Conservation (phyloP, 2,888 invertebrate genomes). For the Drosophila meridionalis region DNA sequence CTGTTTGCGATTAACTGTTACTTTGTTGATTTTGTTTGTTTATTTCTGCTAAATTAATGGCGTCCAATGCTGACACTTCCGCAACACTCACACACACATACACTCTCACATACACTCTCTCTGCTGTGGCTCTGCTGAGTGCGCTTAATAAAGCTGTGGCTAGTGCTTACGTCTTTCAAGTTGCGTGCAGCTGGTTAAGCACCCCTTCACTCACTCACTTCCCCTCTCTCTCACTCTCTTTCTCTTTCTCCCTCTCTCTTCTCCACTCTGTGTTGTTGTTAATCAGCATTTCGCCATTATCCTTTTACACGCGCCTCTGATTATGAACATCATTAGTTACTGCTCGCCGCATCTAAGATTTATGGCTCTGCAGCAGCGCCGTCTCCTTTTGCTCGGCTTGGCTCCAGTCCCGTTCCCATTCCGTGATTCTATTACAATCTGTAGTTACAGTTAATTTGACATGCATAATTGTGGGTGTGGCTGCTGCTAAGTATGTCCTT, state of each 20-base stretch:
- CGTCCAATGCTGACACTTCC: slow-evolving; percentile 75
- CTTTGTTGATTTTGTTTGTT: slow-evolving; percentile 73
- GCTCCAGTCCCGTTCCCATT: not conserved
- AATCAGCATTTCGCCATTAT: slow-evolving; percentile 69
- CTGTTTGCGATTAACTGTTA: slow-evolving; percentile 59
- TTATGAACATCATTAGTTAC: slow-evolving; percentile 79
- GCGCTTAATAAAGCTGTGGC: slow-evolving; percentile 69
- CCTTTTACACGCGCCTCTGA: slow-evolving; percentile 77
- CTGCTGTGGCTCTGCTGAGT: slow-evolving; percentile 15
- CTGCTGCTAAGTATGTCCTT: slow-evolving; percentile 27
- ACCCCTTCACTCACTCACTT: not conserved
- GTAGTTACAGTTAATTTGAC: slow-evolving; percentile 78
- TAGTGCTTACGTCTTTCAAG: slow-evolving; percentile 12
- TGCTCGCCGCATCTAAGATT: slow-evolving; percentile 62
- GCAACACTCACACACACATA: slow-evolving; percentile 26
- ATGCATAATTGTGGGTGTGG: slow-evolving; percentile 70
- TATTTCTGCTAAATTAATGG: slow-evolving; percentile 80
- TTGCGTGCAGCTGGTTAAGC: slow-evolving; percentile 1
- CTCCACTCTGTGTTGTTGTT: slow-evolving; percentile 37
- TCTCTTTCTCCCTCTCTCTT: not conserved
- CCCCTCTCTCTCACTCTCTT: not conserved
- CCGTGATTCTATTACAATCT: slow-evolving; percentile 45
- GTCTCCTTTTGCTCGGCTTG: slow-evolving; percentile 1
- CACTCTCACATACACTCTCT: not conserved
- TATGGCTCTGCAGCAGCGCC: slow-evolving; percentile 57